These are phyloP conservation scores for Colaptes auratus DNA, from an alignment of 2,113 vertebrate species.

Conservation along the genomic window DNA sequence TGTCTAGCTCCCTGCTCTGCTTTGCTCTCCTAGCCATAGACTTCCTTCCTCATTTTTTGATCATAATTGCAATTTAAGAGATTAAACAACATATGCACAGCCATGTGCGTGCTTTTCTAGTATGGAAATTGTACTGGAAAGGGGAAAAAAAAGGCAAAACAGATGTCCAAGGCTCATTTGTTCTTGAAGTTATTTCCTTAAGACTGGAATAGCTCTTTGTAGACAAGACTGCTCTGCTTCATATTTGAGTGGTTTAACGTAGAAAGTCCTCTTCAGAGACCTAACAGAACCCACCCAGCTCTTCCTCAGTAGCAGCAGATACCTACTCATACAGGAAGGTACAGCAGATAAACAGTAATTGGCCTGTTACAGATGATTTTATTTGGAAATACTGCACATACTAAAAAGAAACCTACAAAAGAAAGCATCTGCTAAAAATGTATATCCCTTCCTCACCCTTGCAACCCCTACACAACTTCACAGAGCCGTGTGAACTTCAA, in stretches of 20 bases:
- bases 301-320: neutral
- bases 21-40: constrained; percentile 23
- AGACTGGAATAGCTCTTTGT: neutral
- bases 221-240: neutral
- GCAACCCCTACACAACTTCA: neutral
- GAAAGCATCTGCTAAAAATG: neutral
- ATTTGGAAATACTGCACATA: neutral
- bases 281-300: neutral
- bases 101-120: constrained; percentile 49
- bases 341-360: neutral
- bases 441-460: neutral
- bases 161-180: constrained; percentile 54
- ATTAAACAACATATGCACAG: constrained; percentile 65
- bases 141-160: neutral
- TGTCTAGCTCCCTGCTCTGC: neutral
- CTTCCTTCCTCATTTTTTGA: constrained; percentile 67
- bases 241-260: neutral
- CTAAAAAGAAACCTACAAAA: neutral
- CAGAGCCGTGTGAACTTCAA: neutral
- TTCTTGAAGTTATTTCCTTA: constrained; percentile 50
- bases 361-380: neutral
- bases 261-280: neutral
- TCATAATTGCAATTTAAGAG: constrained; percentile 62
- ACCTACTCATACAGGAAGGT: neutral
- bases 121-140: constrained; percentile 19